These are phyloP conservation scores for Metopia argyrocephala DNA, from an alignment of 2,888 invertebrate species.

Conservation along the genomic window DNA sequence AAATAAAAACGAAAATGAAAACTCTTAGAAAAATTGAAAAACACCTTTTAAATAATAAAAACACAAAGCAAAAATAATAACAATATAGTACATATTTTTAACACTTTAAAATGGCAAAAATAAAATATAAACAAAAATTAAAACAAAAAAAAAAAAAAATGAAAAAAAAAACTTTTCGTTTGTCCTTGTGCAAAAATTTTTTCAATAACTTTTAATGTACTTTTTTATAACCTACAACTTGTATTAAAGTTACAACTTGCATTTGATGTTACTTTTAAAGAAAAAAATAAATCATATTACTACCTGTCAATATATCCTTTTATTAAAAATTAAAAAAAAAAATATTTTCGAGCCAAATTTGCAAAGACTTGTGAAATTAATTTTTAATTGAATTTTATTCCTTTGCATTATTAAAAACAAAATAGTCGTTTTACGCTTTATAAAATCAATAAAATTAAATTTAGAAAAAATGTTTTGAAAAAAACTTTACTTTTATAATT, in stretches of 20 bases:
- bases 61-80: not conserved
- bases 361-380: too few species aligned
- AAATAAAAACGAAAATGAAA: not conserved
- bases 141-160: too few species aligned
- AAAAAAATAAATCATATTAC: not conserved
- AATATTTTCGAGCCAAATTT: not conserved
- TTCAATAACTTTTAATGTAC: not conserved
- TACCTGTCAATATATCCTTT: not conserved
- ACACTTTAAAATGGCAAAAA: slow-evolving; percentile 2
- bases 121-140: too few species aligned
- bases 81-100: not conserved
- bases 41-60: slow-evolving; percentile 24
- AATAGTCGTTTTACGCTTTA: too few species aligned
- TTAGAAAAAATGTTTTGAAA: too few species aligned
- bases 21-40: slow-evolving; percentile 1
- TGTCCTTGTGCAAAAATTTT: not conserved
- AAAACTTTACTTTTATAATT: too few species aligned
- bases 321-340: not conserved
- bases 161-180: not conserved
- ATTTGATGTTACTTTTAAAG: not conserved
- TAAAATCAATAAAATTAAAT: too few species aligned
- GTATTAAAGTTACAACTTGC: not conserved
- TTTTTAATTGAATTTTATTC: too few species aligned
- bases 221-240: not conserved
- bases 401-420: too few species aligned